Evolutionary conservation across 2,113 vertebrate genomes (phyloP).

Genomic region (Paradoxurus hermaphroditus): DNA sequence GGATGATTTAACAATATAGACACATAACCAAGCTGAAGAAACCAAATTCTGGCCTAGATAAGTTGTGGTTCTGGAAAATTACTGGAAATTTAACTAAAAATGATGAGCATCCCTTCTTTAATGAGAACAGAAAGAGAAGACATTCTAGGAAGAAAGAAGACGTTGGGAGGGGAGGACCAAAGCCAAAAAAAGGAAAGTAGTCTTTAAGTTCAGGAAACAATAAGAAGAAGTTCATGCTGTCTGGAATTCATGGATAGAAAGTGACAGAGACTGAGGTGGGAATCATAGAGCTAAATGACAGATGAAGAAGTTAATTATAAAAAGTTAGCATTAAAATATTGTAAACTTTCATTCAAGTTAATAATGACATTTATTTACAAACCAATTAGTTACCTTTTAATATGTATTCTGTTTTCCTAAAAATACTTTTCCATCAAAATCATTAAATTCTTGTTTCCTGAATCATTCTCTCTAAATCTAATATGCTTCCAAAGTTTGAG

Average conservation of each 20-base stretch:
- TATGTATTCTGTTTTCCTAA: slow-evolving; percentile 2
- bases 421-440: slow-evolving; percentile 5
- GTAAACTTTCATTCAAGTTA: neutral
- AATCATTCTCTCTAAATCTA: slow-evolving; percentile 27
- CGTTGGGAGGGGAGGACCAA: neutral
- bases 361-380: neutral
- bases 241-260: neutral
- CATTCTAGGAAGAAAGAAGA: neutral
- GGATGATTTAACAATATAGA: neutral
- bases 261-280: neutral
- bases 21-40: neutral
- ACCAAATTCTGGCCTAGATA: neutral
- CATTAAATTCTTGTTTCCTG: slow-evolving; percentile 21
- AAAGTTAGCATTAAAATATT: neutral
- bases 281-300: neutral
- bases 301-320: neutral
- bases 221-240: neutral
- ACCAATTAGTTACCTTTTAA: slow-evolving; percentile 11
- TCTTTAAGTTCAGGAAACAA: neutral
- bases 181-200: neutral
- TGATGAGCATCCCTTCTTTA: neutral
- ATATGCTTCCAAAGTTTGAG: neutral
- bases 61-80: neutral
- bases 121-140: neutral
- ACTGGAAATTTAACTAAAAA: neutral